Percentiles rank a stretch among this genome's conserved stretches.
phyloP scores from a whole-genome alignment of 2,888 invertebrate species.

The Caenorhabditis japonica region DNA sequence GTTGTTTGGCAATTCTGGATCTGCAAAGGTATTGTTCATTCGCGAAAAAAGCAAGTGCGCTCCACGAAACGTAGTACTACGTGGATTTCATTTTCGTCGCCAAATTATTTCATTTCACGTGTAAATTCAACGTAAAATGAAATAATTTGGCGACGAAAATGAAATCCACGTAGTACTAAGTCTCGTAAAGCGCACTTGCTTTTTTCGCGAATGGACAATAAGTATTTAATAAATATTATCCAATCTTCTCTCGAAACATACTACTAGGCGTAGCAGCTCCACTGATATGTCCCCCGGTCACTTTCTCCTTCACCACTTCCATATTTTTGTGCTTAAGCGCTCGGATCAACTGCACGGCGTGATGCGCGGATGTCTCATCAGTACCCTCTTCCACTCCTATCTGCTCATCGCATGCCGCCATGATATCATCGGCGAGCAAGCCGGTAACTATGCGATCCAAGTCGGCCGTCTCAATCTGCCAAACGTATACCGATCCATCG shows the following conservation, averaged over 20 bases:
- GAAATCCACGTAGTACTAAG: too few relatives aligned
- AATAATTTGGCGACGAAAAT: too few relatives aligned
- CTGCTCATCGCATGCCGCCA: slow-evolving; percentile 92
- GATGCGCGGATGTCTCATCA: slow-evolving; percentile 86
- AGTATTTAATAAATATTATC: too few relatives aligned
- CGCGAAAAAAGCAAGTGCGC: too few relatives aligned
- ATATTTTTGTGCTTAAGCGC: slow-evolving; percentile 92
- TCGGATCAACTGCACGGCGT: slow-evolving; percentile 94
- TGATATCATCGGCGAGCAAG: slow-evolving; percentile 89
- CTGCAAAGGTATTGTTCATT: too few relatives aligned
- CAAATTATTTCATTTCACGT: too few relatives aligned
- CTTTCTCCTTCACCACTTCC: slow-evolving; percentile 84
- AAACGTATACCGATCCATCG: slow-evolving; percentile 97
- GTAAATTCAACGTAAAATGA: too few relatives aligned
- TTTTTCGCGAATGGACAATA: too few relatives aligned
- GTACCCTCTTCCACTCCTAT: slow-evolving; percentile 74
- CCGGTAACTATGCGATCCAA: slow-evolving; percentile 94
- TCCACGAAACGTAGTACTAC: too few relatives aligned
- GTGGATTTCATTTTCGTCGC: too few relatives aligned
- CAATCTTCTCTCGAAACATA: too few relatives aligned
- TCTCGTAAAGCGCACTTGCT: too few relatives aligned
- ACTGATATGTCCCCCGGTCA: slow-evolving; percentile 29
- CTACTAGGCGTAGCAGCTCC: slow-evolving; percentile 27
- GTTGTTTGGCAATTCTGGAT: slow-evolving; percentile 11
- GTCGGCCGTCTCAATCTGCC: slow-evolving; percentile 99